phyloP scores from a whole-genome alignment of 1,140 invertebrate species.

The Camponotus floridanus region DNA sequence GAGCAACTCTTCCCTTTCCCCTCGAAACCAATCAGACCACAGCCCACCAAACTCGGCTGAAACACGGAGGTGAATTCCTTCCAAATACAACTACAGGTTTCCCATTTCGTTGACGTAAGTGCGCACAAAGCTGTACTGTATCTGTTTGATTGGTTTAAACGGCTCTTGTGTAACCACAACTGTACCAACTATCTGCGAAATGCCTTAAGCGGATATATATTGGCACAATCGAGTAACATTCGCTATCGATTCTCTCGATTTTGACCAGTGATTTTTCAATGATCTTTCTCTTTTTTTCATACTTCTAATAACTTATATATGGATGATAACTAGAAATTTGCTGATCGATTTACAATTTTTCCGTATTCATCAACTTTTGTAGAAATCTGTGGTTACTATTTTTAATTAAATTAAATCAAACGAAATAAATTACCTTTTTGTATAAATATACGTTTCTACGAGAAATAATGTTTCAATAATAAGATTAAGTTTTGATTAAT shows the following conservation, averaged over 20 bases:
- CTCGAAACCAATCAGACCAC: slow-evolving; percentile 58
- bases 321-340: background rate
- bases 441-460: background rate
- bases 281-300: background rate
- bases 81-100: slow-evolving; percentile 42
- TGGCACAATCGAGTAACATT: slow-evolving; percentile 63
- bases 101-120: slow-evolving; percentile 55
- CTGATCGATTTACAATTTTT: background rate
- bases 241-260: slow-evolving; percentile 52
- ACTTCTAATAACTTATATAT: background rate
- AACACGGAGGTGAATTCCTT: slow-evolving; percentile 69
- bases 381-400: background rate
- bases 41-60: slow-evolving; percentile 51
- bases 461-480: background rate
- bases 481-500: background rate
- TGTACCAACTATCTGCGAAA: slow-evolving; percentile 70
- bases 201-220: slow-evolving; percentile 68
- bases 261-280: background rate
- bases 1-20: slow-evolving; percentile 17
- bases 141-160: slow-evolving; percentile 75
- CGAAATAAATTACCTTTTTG: background rate
- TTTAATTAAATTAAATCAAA: slow-evolving; percentile 6
- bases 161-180: slow-evolving; percentile 68
- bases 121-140: slow-evolving; percentile 55
- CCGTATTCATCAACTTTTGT: background rate